Evolutionary conservation across 2,888 invertebrate species (phyloP).

Genomic region (Platycheirus albimanus): DNA sequence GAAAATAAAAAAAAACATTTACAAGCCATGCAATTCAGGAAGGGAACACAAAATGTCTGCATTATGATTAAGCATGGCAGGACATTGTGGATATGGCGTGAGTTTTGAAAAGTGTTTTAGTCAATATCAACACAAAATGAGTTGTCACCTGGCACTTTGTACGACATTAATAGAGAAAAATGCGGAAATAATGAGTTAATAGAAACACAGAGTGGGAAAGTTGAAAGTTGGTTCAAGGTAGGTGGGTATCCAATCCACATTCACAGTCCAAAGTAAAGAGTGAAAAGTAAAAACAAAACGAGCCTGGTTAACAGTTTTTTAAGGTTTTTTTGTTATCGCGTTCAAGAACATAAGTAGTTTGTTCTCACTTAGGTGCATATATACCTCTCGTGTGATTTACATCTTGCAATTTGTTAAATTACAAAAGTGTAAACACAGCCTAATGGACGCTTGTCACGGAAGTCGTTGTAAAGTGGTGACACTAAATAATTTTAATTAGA

Average conservation of each 20-base stretch:
- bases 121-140: constrained; percentile 23
- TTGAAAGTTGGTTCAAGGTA: not conserved
- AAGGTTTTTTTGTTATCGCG: too few species aligned
- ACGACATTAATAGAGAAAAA: constrained; percentile 63
- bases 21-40: constrained; percentile 39
- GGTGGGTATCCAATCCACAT: not conserved
- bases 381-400: constrained; percentile 61
- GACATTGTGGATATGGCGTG: constrained; percentile 40
- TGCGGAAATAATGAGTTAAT: constrained; percentile 66
- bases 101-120: constrained; percentile 36
- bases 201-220: not conserved
- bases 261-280: not conserved
- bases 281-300: constrained; percentile 7
- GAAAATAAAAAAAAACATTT: constrained; percentile 9
- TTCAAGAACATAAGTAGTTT: constrained; percentile 31
- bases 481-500: constrained; percentile 74
- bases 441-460: constrained; percentile 73
- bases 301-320: constrained; percentile 42
- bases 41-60: constrained; percentile 51
- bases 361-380: constrained; percentile 22
- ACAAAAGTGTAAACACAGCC: constrained; percentile 72
- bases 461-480: constrained; percentile 73
- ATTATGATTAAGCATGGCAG: constrained; percentile 51
- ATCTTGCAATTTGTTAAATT: constrained; percentile 72
- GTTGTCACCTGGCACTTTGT: constrained; percentile 66